Conservation (phyloP, 2,797 vertebrate genomes). For the Rhodeus uyekii region DNA sequence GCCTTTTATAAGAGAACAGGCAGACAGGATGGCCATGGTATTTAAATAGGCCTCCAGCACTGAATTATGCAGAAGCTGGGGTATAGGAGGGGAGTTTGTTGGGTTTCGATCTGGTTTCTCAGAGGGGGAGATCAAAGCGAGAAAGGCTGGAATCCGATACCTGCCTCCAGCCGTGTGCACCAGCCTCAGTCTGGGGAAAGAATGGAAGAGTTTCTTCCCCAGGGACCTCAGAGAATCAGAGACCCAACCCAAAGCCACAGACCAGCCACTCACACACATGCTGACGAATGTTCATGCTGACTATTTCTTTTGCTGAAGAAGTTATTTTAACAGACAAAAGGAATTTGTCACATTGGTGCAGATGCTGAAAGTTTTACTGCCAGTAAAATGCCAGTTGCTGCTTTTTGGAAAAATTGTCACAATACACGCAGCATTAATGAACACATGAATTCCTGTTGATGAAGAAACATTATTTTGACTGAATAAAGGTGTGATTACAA, state of each 20-base stretch:
- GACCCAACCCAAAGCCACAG: slow-evolving; percentile 7
- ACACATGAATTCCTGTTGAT: neutral
- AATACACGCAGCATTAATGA: neutral
- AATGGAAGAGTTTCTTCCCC: slow-evolving; percentile 7
- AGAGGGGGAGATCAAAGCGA: slow-evolving; percentile 34
- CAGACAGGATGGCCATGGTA: slow-evolving; percentile 11
- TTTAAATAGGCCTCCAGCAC: slow-evolving; percentile 31
- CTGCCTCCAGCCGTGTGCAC: slow-evolving; percentile 5
- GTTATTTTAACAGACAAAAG: slow-evolving; percentile 1
- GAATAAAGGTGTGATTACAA: neutral
- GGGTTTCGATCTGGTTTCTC: slow-evolving; percentile 42
- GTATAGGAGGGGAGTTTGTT: neutral
- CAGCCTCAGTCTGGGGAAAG: neutral
- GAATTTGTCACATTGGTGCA: neutral
- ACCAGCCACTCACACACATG: neutral
- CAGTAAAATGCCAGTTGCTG: neutral
- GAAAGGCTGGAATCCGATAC: slow-evolving; percentile 37
- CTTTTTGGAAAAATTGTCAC: neutral
- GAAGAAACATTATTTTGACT: neutral
- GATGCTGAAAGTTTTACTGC: neutral
- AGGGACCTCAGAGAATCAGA: slow-evolving; percentile 25
- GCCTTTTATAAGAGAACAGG: neutral
- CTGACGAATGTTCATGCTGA: neutral
- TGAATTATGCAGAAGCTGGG: slow-evolving; percentile 45
- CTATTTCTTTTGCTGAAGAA: neutral